phyloP scores from a whole-genome alignment of 2,797 vertebrate species.

The Borostomias antarcticus region DNA sequence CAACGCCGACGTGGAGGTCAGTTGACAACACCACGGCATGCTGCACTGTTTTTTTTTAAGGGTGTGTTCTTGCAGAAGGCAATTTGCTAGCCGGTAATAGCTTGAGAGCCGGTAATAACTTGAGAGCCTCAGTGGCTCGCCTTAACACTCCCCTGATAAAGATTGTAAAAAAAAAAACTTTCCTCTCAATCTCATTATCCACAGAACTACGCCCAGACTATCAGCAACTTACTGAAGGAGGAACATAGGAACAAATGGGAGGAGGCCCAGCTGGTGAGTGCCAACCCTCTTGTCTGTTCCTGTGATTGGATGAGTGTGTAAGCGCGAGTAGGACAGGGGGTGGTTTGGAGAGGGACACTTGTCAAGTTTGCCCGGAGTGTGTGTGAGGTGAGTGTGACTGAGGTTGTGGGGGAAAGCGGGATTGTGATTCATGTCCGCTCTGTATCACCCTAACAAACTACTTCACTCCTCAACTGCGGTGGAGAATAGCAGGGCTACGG shows the following conservation, averaged over 20 bases:
- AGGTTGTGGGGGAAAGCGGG: neutral
- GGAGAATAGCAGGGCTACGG: too few species aligned
- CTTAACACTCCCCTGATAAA: neutral
- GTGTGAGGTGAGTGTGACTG: constrained; percentile 14
- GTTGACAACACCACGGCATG: neutral
- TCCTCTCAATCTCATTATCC: neutral
- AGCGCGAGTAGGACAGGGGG: too few species aligned
- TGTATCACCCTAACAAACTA: constrained; percentile 20
- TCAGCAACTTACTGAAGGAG: constrained; percentile 95
- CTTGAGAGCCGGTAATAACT: too few species aligned
- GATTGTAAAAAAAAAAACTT: neutral
- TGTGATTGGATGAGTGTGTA: constrained; percentile 15
- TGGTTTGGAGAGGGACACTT: too few species aligned
- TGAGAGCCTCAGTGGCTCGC: too few species aligned
- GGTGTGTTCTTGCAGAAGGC: too few species aligned
- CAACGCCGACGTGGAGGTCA: constrained; percentile 89
- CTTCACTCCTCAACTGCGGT: constrained; percentile 7
- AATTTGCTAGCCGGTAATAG: too few species aligned
- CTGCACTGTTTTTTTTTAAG: too few species aligned
- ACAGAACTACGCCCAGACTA: constrained; percentile 94
- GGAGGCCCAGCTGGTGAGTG: constrained; percentile 93
- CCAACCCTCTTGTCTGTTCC: constrained; percentile 34
- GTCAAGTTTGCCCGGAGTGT: constrained; percentile 13
- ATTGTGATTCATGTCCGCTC: neutral
- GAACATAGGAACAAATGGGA: constrained; percentile 97